Conservation (phyloP, 2,113 vertebrate species). For the Notiomystis cincta region DNA sequence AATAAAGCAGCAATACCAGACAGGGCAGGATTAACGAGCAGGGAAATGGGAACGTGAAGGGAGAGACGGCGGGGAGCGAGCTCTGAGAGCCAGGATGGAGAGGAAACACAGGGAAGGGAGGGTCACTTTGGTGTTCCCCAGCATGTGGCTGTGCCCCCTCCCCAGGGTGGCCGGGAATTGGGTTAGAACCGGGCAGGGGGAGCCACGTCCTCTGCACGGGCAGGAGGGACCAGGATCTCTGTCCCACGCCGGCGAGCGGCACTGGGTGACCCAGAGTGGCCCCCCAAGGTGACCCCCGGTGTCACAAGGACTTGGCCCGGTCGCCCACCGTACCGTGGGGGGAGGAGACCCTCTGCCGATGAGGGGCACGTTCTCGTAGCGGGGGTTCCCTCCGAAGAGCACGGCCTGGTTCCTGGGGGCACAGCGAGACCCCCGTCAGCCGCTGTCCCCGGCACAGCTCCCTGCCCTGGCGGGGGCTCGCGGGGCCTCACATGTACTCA, state of each 20-base stretch:
- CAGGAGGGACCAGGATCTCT: background rate
- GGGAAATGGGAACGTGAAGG: background rate
- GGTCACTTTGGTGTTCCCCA: background rate
- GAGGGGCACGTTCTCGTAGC: conserved; percentile 93
- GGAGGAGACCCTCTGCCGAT: conserved; percentile 94
- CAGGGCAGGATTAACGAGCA: background rate
- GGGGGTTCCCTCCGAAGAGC: conserved; percentile 90
- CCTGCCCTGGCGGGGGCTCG: accelerated
- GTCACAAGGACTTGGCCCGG: conserved; percentile 44
- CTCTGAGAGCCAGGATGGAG: background rate
- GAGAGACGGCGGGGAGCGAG: background rate
- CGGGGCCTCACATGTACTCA: conserved; percentile 85
- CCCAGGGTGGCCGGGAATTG: accelerated
- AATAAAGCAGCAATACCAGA: conserved; percentile 51
- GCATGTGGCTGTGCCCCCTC: background rate
- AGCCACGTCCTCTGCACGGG: background rate
- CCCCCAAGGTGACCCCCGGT: accelerated
- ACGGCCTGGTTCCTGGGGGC: conserved; percentile 85
- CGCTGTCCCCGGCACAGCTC: accelerated
- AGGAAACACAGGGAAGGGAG: background rate
- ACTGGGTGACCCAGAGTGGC: background rate
- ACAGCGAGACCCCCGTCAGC: background rate
- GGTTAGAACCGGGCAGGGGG: background rate
- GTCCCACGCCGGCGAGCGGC: accelerated
- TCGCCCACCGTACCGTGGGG: conserved; percentile 85